Conservation (phyloP, 1,140 invertebrate genomes). For the Colletes gigas region DNA sequence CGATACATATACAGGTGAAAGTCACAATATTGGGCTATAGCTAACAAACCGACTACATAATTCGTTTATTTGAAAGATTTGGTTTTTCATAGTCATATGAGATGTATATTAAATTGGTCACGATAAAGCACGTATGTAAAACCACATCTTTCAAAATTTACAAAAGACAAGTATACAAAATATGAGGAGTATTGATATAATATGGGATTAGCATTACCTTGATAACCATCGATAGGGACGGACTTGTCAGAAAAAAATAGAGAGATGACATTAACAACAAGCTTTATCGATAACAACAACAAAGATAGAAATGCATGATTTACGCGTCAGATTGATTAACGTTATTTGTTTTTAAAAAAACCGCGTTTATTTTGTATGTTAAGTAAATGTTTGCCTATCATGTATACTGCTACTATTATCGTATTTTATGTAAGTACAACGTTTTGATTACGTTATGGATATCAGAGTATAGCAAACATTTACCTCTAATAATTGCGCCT, state of each 20-base stretch:
- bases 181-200: conserved; percentile 81
- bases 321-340: conserved; percentile 54
- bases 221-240: conserved; percentile 81
- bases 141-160: conserved; percentile 75
- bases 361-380: conserved; percentile 40
- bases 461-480: conserved; percentile 67
- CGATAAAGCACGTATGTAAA: conserved; percentile 39
- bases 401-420: background rate
- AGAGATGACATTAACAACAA: conserved; percentile 82
- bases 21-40: conserved; percentile 69
- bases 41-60: conserved; percentile 74
- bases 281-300: conserved; percentile 79
- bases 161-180: conserved; percentile 74
- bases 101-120: background rate
- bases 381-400: conserved; percentile 70
- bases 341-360: conserved; percentile 44
- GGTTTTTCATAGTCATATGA: conserved; percentile 54
- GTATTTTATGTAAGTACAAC: background rate
- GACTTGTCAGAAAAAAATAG: conserved; percentile 82
- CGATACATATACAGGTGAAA: conserved; percentile 59
- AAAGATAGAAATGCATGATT: conserved; percentile 76
- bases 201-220: conserved; percentile 81
- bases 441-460: background rate
- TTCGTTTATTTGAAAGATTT: conserved; percentile 71
- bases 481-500: conserved; percentile 51